These are phyloP conservation scores for Poecilobothrus nobilitatus DNA, from an alignment of 2,888 invertebrate genomes.

Conservation along the genomic window DNA sequence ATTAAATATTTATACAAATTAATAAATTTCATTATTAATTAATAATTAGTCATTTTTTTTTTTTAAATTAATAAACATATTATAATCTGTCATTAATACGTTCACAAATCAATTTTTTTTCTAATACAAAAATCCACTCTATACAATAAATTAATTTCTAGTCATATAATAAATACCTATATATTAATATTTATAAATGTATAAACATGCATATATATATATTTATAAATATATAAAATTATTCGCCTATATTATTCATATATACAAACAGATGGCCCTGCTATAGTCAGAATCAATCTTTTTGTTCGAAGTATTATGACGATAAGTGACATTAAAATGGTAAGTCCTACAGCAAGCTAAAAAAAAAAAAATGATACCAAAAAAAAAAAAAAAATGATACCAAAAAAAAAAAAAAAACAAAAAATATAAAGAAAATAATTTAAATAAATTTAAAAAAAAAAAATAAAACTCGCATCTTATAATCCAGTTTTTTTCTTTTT, in stretches of 20 bases:
- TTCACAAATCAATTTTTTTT: too few relatives aligned
- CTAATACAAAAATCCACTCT: too few relatives aligned
- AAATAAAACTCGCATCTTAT: not conserved
- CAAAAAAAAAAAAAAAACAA: conserved; percentile 16
- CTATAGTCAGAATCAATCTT: conserved; percentile 94
- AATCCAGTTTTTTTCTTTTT: not conserved
- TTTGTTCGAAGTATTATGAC: conserved; percentile 96
- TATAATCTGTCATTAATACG: too few relatives aligned
- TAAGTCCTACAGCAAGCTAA: conserved; percentile 54
- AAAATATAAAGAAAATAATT: conserved; percentile 13
- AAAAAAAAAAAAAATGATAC: conserved; percentile 12
- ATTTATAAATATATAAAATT: conserved; percentile 11
- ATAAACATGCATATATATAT: not conserved
- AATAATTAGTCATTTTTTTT: too few relatives aligned
- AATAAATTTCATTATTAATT: too few relatives aligned
- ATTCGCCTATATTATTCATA: conserved; percentile 14
- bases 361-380: conserved; percentile 8
- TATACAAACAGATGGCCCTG: conserved; percentile 76
- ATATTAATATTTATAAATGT: too few relatives aligned
- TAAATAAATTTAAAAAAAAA: too few relatives aligned
- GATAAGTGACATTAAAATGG: conserved; percentile 99
- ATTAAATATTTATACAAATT: too few relatives aligned
- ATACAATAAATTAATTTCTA: not conserved
- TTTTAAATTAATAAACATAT: too few relatives aligned
- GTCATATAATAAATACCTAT: not conserved